These are phyloP conservation scores for Vicugna pacos DNA, from an alignment of 2,113 vertebrate species.

Conservation along the genomic window DNA sequence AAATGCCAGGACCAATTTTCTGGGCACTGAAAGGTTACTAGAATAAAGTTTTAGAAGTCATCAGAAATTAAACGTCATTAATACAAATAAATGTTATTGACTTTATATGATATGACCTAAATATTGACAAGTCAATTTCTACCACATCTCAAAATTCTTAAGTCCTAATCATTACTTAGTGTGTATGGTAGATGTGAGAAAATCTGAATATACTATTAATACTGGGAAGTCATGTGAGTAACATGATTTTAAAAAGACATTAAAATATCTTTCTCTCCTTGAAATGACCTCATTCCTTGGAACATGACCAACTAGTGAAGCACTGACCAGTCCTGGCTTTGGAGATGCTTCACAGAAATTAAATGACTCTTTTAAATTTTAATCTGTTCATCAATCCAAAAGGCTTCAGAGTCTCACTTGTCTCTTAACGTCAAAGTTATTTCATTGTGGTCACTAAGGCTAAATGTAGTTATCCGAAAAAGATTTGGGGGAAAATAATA, in stretches of 20 bases:
- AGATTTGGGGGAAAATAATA: constrained; percentile 16
- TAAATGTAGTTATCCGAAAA: constrained; percentile 14
- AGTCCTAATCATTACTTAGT: neutral
- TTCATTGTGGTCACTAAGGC: neutral
- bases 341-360: neutral
- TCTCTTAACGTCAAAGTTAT: constrained; percentile 25
- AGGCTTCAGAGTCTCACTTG: neutral
- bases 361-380: neutral
- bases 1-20: neutral
- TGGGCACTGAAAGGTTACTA: neutral
- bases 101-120: constrained; percentile 23
- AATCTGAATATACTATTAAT: neutral
- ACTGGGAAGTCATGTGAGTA: neutral
- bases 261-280: neutral
- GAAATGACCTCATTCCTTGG: neutral
- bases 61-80: constrained; percentile 3
- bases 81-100: constrained; percentile 24
- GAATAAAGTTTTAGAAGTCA: constrained; percentile 41
- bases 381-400: neutral
- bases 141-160: constrained; percentile 14
- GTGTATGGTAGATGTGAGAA: neutral
- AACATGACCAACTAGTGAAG: neutral
- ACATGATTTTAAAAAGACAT: neutral
- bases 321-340: neutral
- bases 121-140: neutral